Conservation (phyloP, 2,797 vertebrate species). For the Serranus cabrilla region DNA sequence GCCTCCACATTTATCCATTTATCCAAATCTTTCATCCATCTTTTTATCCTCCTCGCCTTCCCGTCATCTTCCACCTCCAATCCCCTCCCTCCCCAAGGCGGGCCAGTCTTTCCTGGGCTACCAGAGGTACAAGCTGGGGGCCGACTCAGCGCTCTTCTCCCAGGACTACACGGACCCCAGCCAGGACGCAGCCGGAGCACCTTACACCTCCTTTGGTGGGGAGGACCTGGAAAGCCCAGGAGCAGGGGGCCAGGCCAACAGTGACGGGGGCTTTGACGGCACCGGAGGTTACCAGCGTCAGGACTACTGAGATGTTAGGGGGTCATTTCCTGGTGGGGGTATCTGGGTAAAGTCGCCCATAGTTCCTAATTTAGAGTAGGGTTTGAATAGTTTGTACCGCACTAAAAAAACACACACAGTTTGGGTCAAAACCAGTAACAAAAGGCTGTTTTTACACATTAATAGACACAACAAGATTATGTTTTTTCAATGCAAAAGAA, state of each 20-base stretch:
- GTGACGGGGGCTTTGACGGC: slow-evolving; percentile 87
- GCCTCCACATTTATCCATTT: slow-evolving; percentile 35
- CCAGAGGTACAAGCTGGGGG: slow-evolving; percentile 94
- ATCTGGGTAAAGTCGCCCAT: slow-evolving; percentile 29
- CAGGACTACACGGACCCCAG: slow-evolving; percentile 98
- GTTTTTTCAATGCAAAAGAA: neutral
- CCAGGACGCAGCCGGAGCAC: slow-evolving; percentile 91
- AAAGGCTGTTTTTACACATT: neutral
- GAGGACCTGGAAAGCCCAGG: slow-evolving; percentile 86
- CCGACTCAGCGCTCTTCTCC: slow-evolving; percentile 97
- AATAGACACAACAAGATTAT: neutral
- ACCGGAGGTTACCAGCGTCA: slow-evolving; percentile 94
- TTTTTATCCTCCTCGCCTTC: neutral
- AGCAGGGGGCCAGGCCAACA: slow-evolving; percentile 85
- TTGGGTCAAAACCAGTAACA: neutral
- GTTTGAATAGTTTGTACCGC: slow-evolving; percentile 26
- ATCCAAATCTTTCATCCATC: slow-evolving; percentile 15
- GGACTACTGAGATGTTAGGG: slow-evolving; percentile 83
- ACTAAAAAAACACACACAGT: neutral
- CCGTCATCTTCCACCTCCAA: neutral
- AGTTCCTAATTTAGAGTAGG: slow-evolving; percentile 29
- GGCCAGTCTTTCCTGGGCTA: slow-evolving; percentile 94
- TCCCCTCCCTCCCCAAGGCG: slow-evolving; percentile 81
- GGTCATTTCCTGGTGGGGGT: too few relatives aligned
- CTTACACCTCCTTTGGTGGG: slow-evolving; percentile 87